Evolutionary conservation across 1,140 invertebrate species (phyloP).

Genomic region (Bombyx mandarina): DNA sequence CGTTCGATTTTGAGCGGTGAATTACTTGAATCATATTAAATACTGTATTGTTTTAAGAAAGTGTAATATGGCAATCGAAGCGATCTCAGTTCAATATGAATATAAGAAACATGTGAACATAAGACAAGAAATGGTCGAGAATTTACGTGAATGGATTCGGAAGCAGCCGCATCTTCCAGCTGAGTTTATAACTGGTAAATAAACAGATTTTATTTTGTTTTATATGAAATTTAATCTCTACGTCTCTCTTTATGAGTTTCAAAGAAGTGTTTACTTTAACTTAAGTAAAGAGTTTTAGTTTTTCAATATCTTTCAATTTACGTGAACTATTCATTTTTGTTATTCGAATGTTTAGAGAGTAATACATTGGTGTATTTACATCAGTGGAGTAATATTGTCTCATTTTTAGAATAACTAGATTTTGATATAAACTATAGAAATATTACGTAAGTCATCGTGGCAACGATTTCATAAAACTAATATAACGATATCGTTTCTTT

Average conservation of each 20-base stretch:
- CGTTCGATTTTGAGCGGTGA: too few species aligned
- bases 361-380: not conserved
- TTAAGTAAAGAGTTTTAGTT: too few species aligned
- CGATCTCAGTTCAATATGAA: constrained; percentile 36
- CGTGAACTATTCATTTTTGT: constrained; percentile 1
- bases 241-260: too few species aligned
- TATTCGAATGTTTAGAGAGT: not conserved
- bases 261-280: too few species aligned
- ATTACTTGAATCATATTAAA: too few species aligned
- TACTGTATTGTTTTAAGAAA: too few species aligned
- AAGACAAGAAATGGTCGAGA: constrained; percentile 44
- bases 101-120: constrained; percentile 54
- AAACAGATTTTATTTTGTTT: not conserved
- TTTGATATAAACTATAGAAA: too few species aligned
- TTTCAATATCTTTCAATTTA: not conserved
- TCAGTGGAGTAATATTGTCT: not conserved
- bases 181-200: constrained; percentile 35
- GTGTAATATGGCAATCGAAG: constrained; percentile 11
- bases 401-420: not conserved
- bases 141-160: constrained; percentile 45
- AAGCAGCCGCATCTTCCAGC: constrained; percentile 56
- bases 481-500: constrained; percentile 22
- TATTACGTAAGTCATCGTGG: not conserved
- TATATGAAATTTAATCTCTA: too few species aligned
- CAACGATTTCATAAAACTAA: not conserved